Conservation (phyloP, 2,888 invertebrate genomes). For the Caenorhabditis virilis region DNA sequence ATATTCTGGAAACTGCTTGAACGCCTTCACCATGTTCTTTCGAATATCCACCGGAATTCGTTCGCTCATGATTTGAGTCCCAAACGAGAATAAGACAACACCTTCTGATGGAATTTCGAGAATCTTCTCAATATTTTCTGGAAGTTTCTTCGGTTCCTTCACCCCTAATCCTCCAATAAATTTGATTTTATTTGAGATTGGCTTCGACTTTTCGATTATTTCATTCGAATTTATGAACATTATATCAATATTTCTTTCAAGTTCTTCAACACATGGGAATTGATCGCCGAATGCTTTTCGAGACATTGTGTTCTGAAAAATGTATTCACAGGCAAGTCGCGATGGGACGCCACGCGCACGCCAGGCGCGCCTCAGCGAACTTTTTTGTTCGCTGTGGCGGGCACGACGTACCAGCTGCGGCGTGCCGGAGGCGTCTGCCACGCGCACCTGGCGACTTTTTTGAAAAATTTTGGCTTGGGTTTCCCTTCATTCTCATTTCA, state of each 20-base stretch:
- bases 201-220: conserved; percentile 53
- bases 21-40: conserved; percentile 41
- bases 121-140: conserved; percentile 12
- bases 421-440: too few relatives aligned
- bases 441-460: too few relatives aligned
- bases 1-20: conserved; percentile 48
- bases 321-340: too few relatives aligned
- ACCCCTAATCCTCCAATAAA: conserved; percentile 53
- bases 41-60: conserved; percentile 38
- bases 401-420: too few relatives aligned
- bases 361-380: too few relatives aligned
- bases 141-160: conserved; percentile 24
- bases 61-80: conserved; percentile 37
- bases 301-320: conserved; percentile 15
- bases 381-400: too few relatives aligned
- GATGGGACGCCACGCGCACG: too few relatives aligned
- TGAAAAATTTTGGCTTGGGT: too few relatives aligned
- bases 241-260: conserved; percentile 23
- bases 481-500: too few relatives aligned
- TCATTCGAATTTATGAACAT: conserved; percentile 56
- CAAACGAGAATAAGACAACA: conserved; percentile 53
- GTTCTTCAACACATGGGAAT: conserved; percentile 20
- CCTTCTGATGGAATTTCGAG: conserved; percentile 34
- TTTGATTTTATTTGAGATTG: conserved; percentile 52
- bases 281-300: conserved; percentile 9